Percentiles rank a stretch among this genome's conserved stretches.
Conservation (phyloP, 2,113 vertebrate genomes). For the Pitta sordida region DNA sequence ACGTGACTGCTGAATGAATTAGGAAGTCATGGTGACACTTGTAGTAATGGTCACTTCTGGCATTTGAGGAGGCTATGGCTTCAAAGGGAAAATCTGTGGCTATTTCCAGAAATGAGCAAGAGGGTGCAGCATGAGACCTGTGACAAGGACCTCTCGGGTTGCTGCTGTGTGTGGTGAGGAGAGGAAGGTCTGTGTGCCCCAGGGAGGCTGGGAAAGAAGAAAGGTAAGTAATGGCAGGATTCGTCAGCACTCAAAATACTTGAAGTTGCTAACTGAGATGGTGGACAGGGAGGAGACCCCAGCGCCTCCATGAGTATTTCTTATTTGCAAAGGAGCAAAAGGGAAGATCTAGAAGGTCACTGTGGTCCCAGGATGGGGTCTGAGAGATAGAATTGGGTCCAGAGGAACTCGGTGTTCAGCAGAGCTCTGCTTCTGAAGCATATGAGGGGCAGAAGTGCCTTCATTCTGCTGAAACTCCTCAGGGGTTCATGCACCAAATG, state of each 20-base stretch:
- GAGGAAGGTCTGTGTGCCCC: neutral
- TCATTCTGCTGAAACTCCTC: neutral
- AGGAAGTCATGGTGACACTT: neutral
- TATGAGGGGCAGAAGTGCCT: neutral
- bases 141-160: neutral
- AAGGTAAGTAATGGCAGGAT: neutral
- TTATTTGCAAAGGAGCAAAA: neutral
- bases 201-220: neutral
- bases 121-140: neutral
- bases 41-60: neutral
- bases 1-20: neutral
- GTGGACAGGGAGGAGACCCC: neutral
- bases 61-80: neutral
- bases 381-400: neutral
- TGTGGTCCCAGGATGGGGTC: neutral
- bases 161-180: neutral
- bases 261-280: neutral
- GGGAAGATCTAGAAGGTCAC: neutral
- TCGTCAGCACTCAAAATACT: neutral
- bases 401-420: neutral
- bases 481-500: neutral
- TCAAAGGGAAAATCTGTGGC: neutral
- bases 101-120: neutral
- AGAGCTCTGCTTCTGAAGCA: neutral
- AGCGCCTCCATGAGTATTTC: neutral